Percentiles rank a stretch among this genome's conserved stretches.
Evolutionary conservation across 2,888 invertebrate genomes (phyloP).

Genomic region (Cosmopolites sordidus): DNA sequence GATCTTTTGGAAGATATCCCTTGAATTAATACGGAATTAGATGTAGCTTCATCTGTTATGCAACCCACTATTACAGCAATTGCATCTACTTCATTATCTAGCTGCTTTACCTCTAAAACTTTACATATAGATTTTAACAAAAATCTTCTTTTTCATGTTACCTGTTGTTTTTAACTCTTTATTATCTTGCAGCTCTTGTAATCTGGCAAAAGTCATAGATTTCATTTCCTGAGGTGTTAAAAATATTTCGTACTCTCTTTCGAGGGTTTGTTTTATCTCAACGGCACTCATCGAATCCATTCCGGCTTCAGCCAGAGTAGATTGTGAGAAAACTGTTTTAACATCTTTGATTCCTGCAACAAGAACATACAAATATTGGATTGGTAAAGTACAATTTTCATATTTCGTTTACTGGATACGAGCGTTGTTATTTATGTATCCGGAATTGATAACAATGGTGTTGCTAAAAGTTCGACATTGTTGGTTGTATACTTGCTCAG

Average conservation of each 20-base stretch:
- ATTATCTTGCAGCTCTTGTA: slow-evolving; percentile 54
- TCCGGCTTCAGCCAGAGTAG: slow-evolving; percentile 83
- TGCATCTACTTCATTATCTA: slow-evolving; percentile 1
- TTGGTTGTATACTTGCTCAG: no score
- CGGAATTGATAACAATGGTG: no score
- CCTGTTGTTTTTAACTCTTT: no score
- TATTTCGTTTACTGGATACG: no score
- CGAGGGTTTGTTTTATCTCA: slow-evolving; percentile 90
- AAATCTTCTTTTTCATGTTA: no score
- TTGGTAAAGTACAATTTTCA: no score
- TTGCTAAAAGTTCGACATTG: no score
- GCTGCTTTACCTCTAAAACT: neutral
- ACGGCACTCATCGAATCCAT: slow-evolving; percentile 98
- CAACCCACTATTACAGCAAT: neutral
- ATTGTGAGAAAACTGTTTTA: slow-evolving; percentile 65
- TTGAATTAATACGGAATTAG: neutral
- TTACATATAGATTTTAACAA: no score
- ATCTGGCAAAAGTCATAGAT: slow-evolving; percentile 68
- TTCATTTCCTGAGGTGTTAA: slow-evolving; percentile 84
- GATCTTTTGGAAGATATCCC: slow-evolving; percentile 1
- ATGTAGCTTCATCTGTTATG: neutral
- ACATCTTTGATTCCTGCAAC: slow-evolving; percentile 47
- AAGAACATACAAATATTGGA: neutral
- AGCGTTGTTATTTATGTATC: no score
- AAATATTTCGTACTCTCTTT: slow-evolving; percentile 83